Percentiles rank a stretch among this genome's conserved stretches.
phyloP scores from a whole-genome alignment of 2,797 vertebrate species.

The Cirrhinus mrigala region DNA sequence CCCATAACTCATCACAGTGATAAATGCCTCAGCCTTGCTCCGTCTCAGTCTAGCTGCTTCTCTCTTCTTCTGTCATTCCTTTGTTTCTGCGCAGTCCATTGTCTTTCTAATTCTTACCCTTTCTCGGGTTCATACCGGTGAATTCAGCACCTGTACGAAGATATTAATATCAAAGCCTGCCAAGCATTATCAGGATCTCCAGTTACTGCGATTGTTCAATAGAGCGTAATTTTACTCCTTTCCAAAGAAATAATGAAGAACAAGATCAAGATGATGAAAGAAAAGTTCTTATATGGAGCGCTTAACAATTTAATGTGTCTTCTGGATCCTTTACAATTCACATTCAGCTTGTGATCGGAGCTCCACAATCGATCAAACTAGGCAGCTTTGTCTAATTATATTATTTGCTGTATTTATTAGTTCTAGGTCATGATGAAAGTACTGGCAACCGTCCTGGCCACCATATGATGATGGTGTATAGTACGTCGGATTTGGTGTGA shows the following conservation, averaged over 20 bases:
- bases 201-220: conserved; percentile 63
- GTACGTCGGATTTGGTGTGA: not conserved
- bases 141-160: conserved; percentile 55
- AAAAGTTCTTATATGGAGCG: conserved; percentile 54
- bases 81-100: conserved; percentile 28
- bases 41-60: conserved; percentile 19
- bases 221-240: conserved; percentile 61
- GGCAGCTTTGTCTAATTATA: conserved; percentile 40
- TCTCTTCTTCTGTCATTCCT: conserved; percentile 21
- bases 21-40: conserved; percentile 44
- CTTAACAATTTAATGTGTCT: conserved; percentile 57
- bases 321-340: conserved; percentile 35
- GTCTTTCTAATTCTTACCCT: conserved; percentile 32
- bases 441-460: not conserved
- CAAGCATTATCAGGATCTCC: conserved; percentile 59
- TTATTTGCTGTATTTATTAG: conserved; percentile 38
- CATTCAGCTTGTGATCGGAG: conserved; percentile 41
- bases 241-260: conserved; percentile 65
- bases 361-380: conserved; percentile 24
- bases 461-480: not conserved
- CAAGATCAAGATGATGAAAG: conserved; percentile 65
- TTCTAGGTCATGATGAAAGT: conserved; percentile 22
- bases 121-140: conserved; percentile 49
- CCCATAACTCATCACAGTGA: conserved; percentile 50
- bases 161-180: conserved; percentile 59